Evolutionary conservation across 1,140 invertebrate genomes (phyloP), one percentile per base, ranked within the genome.

Genomic region (Pseudobourletiella spinata): DNA sequence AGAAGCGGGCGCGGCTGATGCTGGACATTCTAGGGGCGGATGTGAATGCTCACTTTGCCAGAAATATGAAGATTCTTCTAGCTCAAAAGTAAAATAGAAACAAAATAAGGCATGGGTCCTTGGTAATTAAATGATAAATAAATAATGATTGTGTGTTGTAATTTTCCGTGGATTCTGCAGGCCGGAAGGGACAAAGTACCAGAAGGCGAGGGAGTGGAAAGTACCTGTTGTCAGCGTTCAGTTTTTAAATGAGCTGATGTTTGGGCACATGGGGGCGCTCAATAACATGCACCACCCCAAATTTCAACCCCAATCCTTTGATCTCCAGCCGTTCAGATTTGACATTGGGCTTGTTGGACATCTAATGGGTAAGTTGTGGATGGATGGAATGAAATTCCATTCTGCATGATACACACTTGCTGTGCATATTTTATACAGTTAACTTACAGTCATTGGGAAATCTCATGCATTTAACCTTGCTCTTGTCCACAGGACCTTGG

Each of bases 201-300:
- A 84, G 67, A 89, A 90, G 70, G 94, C 95, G 0, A 82, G 88
- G 46, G 89, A 96, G 74, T 97, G 91, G 89, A 74, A 76, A 25
- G 78, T 80, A 32, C 86, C 88, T 16, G 84, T 92, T 2, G 92
- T 98, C 0, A 97, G 94, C 75, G 85, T 88, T 6, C 85, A 89
- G 63, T 98, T 95, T 94, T 76, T 98, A 44, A 91, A 88, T 57
- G 94, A 98, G 75, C 81, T 98, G 39, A 79, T 96, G 66, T 85
- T 96, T 61, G 95, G 94, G 1, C 88, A 94, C 73, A 16, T 50
- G 67, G 83, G 86, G 73, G 86, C 81, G 67, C 87, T 86, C 3
- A 84, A 88, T 72, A 88, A 85, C 77, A 85, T 82, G 55, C 88
- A 89, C 68, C 86, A 83, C 72, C 82, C 82, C 1, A 91, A 91